Conservation (phyloP, 1,140 invertebrate species). For the Anadara kagoshimensis region DNA sequence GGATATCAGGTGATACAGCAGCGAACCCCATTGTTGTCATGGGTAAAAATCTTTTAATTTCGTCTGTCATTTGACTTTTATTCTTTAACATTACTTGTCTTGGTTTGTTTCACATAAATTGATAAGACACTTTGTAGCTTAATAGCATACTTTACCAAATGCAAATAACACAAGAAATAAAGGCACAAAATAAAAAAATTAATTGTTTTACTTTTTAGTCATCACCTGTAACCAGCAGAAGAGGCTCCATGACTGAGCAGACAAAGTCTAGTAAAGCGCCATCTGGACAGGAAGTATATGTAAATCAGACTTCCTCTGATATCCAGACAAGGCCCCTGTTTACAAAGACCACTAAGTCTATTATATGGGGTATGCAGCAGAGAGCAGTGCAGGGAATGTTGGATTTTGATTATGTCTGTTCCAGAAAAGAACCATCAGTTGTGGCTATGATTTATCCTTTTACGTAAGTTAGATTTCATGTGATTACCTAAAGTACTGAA, state of each 20-base stretch:
- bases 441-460: slow-evolving; percentile 98
- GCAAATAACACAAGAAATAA: not conserved
- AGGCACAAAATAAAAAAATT: not conserved
- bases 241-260: slow-evolving; percentile 44
- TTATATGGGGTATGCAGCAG: slow-evolving; percentile 99
- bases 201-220: slow-evolving; percentile 38
- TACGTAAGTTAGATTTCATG: slow-evolving; percentile 60
- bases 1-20: too few species aligned
- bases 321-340: slow-evolving; percentile 76
- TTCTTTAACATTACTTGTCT: too few species aligned
- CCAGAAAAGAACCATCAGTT: slow-evolving; percentile 86
- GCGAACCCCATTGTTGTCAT: too few species aligned
- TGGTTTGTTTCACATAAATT: too few species aligned
- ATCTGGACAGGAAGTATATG: not conserved
- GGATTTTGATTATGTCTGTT: slow-evolving; percentile 99
- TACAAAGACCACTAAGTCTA: slow-evolving; percentile 89
- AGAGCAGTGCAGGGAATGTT: slow-evolving; percentile 98
- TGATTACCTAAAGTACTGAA: too few species aligned
- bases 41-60: too few species aligned
- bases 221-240: slow-evolving; percentile 54
- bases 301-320: slow-evolving; percentile 6
- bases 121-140: too few species aligned
- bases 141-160: not conserved
- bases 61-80: too few species aligned
- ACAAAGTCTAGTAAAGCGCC: slow-evolving; percentile 5